Base-by-base conservation (phyloP, 2,888 invertebrate genomes). In the Caenorhabditis sp. region DNA sequence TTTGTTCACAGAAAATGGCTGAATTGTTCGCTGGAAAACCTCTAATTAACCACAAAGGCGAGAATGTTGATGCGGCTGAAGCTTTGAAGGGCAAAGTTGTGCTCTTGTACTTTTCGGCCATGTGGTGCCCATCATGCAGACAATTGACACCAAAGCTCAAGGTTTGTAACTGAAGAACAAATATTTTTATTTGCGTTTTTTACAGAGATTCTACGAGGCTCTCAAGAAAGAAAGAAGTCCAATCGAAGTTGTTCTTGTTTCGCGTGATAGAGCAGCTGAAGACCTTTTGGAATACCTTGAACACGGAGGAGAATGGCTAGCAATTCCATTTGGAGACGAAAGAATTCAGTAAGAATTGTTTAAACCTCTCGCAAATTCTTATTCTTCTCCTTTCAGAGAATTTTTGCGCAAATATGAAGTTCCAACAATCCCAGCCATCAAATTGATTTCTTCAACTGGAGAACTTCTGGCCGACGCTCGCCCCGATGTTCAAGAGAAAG, bases 61-160 rank as follows among this genome's bases (percentile, higher is more conserved):
- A 68, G 6, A 69, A 77, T 26, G 76, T 83, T 61, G 78, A 83
- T 37, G 81, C 78, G 5, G 83, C 79, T 8, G 84, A 86, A 12
- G 82, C 79, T 49, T 76, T 89, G 19, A 78, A 81, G 27, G 86
- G 83, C 37, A 67, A 78, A 60, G 63, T 78, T 8, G 83, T 89
- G 21, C 90, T 88, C 3, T 81, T 90, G 21, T 90, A 90, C 82
- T 90, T 90, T 81, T 90, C 90, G 0, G 90, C 90, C n/a, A 89
- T 89, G 75, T 90, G 90, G 90, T 78, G 81, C 66, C 81, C 81
- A 10, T 79, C 83, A 0, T 85, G 85, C 71, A 77, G 84, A 24
- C 78, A 78, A 50, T 85, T 85, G 61, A 85, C 85, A 1, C 84
- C 83, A 21, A 84, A 84, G 60, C 60, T 84, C 17, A 83, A 83